A percentile compares a stretch with the other conserved stretches of the same genome.
phyloP scores from a whole-genome alignment of 2,113 vertebrate species.

The Notechis scutatus region DNA sequence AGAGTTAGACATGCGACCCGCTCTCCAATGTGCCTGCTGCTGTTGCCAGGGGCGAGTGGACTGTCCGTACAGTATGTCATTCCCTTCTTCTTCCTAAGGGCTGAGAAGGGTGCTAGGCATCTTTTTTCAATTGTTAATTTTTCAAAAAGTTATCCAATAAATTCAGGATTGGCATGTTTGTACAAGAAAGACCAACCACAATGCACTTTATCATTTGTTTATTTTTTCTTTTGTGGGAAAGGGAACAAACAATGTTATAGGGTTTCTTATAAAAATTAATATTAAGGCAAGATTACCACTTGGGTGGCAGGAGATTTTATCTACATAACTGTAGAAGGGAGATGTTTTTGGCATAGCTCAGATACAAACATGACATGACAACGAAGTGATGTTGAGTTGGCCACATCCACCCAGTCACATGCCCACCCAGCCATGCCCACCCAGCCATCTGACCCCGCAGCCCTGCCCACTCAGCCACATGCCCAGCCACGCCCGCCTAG shows the following conservation, averaged over 20 bases:
- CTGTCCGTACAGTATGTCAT: too few relatives aligned
- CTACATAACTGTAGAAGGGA: conserved; percentile 47
- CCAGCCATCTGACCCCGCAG: too few relatives aligned
- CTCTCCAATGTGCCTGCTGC: too few relatives aligned
- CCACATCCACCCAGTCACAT: too few relatives aligned
- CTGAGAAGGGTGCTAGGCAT: neutral
- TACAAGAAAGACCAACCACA: conserved; percentile 64
- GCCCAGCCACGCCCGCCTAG: too few relatives aligned
- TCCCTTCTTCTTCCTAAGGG: too few relatives aligned
- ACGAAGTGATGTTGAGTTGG: too few relatives aligned
- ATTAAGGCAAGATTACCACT: conserved; percentile 48
- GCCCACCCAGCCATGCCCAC: too few relatives aligned
- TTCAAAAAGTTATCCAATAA: conserved; percentile 64
- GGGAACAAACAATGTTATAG: conserved; percentile 62
- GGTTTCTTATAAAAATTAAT: conserved; percentile 51
- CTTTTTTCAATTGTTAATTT: conserved; percentile 65
- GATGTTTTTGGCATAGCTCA: conserved; percentile 50
- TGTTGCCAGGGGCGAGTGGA: too few relatives aligned
- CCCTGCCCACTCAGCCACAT: too few relatives aligned
- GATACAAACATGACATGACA: conserved; percentile 47
- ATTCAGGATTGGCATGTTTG: conserved; percentile 66
- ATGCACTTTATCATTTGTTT: conserved; percentile 51
- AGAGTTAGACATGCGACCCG: too few relatives aligned
- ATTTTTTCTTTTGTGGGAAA: conserved; percentile 48
- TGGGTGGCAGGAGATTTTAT: conserved; percentile 55